These are phyloP conservation scores for Rambutsinella grinnellia DNA, from an alignment of 2,888 invertebrate genomes.

Conservation along the genomic window DNA sequence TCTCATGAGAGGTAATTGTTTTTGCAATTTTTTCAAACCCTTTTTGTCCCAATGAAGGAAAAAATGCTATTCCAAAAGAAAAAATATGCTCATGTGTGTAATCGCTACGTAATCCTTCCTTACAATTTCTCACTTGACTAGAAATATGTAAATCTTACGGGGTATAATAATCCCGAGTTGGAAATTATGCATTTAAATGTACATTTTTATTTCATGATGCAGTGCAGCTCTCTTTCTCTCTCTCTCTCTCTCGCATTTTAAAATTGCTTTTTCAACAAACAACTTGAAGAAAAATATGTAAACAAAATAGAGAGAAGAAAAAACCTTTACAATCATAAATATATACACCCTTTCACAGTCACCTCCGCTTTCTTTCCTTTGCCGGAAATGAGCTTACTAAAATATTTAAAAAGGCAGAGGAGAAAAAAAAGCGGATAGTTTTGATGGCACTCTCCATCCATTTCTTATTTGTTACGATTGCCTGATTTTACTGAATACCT, in stretches of 20 bases:
- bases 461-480: constrained; percentile 47
- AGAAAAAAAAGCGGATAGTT: not conserved
- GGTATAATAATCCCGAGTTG: constrained; percentile 46
- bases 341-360: not conserved
- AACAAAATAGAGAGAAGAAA: not conserved
- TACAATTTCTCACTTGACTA: not conserved
- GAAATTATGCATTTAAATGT: constrained; percentile 66
- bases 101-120: not conserved
- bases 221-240: not conserved
- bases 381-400: constrained; percentile 38
- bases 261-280: not conserved
- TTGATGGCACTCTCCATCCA: not conserved
- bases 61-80: not conserved
- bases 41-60: not conserved
- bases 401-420: constrained; percentile 27
- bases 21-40: constrained; percentile 61
- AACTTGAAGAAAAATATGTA: not conserved
- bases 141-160: constrained; percentile 28
- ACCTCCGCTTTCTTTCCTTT: constrained; percentile 2
- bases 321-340: not conserved
- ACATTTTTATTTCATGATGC: constrained; percentile 16
- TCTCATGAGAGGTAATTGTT: constrained; percentile 66
- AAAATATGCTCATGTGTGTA: constrained; percentile 10
- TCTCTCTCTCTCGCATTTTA: not conserved
- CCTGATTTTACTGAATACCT: constrained; percentile 4